Conservation (phyloP, 1,140 invertebrate genomes). For the Holotrichia oblita region DNA sequence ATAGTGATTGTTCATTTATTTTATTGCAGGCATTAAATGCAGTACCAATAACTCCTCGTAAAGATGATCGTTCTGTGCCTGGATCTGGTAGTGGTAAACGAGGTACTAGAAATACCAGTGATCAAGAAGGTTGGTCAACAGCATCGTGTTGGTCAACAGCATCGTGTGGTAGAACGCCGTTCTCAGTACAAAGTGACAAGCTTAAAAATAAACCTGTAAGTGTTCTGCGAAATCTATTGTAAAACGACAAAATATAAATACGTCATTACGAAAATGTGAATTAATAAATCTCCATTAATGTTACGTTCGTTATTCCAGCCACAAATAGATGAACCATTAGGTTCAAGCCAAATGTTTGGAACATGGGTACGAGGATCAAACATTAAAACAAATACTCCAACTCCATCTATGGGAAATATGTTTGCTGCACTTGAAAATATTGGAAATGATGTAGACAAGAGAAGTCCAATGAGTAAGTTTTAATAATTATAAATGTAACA, state of each 20-base stretch:
- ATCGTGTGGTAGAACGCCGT: slow-evolving; percentile 52
- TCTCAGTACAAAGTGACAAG: slow-evolving; percentile 65
- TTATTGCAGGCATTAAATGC: slow-evolving; percentile 59
- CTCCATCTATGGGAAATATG: slow-evolving; percentile 60
- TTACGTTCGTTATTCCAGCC: slow-evolving; percentile 52
- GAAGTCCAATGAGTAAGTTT: slow-evolving; percentile 42
- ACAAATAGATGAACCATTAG: slow-evolving; percentile 62
- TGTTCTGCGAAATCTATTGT: slow-evolving; percentile 22
- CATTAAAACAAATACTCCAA: slow-evolving; percentile 52
- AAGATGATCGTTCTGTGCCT: slow-evolving; percentile 63
- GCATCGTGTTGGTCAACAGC: slow-evolving; percentile 54
- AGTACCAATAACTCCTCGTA: slow-evolving; percentile 62
- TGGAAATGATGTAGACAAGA: slow-evolving; percentile 61
- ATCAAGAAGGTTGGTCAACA: slow-evolving; percentile 59
- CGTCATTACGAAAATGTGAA: no score
- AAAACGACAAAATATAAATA: no score
- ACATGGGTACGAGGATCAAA: slow-evolving; percentile 57
- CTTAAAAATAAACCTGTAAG: slow-evolving; percentile 64
- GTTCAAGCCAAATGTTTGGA: slow-evolving; percentile 59
- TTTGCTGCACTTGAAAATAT: slow-evolving; percentile 63
- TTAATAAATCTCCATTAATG: neutral
- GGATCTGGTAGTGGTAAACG: slow-evolving; percentile 50
- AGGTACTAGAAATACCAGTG: slow-evolving; percentile 55
- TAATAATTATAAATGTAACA: neutral
- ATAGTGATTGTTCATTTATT: neutral